phyloP scores from a whole-genome alignment of 2,113 vertebrate species.

The Scomber colias region DNA sequence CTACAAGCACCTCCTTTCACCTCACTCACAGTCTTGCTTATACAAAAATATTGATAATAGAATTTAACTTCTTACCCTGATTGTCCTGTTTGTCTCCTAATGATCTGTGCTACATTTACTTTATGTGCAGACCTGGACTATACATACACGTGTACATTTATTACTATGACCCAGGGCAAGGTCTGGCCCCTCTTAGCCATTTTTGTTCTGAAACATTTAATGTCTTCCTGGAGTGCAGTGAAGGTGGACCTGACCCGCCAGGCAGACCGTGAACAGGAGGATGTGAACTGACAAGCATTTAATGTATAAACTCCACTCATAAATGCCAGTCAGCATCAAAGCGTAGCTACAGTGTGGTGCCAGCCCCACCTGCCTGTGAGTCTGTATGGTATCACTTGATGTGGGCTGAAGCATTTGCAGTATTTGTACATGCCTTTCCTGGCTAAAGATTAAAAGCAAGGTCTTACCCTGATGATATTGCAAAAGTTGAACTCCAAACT shows the following conservation, averaged over 20 bases:
- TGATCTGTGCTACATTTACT: not conserved
- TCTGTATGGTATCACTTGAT: conserved; percentile 7
- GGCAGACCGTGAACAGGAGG: conserved; percentile 38
- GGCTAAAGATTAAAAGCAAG: conserved; percentile 1
- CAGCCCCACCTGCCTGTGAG: conserved; percentile 47
- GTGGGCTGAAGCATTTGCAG: not conserved
- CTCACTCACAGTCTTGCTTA: not conserved
- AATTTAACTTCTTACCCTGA: not conserved
- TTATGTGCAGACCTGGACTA: conserved; percentile 1
- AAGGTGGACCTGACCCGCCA: conserved; percentile 40
- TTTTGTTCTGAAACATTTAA: conserved; percentile 17
- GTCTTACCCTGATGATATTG: conserved; percentile 1
- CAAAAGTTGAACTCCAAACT: not conserved
- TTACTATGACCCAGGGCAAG: not conserved
- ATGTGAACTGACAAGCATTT: conserved; percentile 64
- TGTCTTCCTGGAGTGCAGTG: conserved; percentile 27
- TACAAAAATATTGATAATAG: not conserved
- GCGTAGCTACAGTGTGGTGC: conserved; percentile 9
- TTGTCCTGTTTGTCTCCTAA: not conserved
- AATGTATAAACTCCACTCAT: conserved; percentile 57
- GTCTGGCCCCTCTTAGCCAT: not conserved
- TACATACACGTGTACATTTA: conserved; percentile 9
- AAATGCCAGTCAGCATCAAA: conserved; percentile 72
- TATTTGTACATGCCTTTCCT: conserved; percentile 1
- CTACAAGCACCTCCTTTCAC: not conserved